Base-by-base conservation (phyloP, 2,888 invertebrate species). In the Neoaliturus tenellus region DNA sequence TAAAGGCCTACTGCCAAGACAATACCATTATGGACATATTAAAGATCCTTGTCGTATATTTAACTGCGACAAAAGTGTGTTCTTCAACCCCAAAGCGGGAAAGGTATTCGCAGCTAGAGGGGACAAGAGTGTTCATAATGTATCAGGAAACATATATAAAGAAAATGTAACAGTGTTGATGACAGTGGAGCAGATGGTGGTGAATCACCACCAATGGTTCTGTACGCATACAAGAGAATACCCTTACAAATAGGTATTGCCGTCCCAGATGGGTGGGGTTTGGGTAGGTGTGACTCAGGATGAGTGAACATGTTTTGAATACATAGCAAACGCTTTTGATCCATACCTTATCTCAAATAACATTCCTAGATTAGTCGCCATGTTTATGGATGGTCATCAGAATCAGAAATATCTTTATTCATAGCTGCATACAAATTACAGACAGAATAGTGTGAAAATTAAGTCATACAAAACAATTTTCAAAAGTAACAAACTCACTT, bases 271-370 rank as follows among this genome's bases (percentile, higher is more conserved):
- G 87, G 85, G 12, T 91, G 90, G 90, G 89, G 88, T 41, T 82
- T 90, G 31, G 90, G 90, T 81, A 89, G 88, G 84, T 89, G 90
- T 1, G 90, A 91, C 17, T 89, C 86, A 78, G 90, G 90, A 14
- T 91, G 91, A 91, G 91, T 90, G 90, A 90, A 88, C 88, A 4
- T 91, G 91, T 87, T 90, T 86, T 85, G 89, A 91, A 87, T 90
- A 89, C 85, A 88, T 90, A 5, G 87, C 88, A 10, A 90, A 90
- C 85, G 86, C 89, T 25, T 90, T 90, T 87, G 83, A 89, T 85
- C 89, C 88, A 33, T 90, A 89, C 89, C 84, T 90, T 39, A 44
- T 87, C 62, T 85, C 87, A 83, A 88, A 89, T 75, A 84, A 88
- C 39, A 88, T 90, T 44, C 71, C 86, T 55, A 89, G 89, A 20